Base-by-base conservation (phyloP, 2,113 vertebrate species). In the Datnioides undecimradiatus region DNA sequence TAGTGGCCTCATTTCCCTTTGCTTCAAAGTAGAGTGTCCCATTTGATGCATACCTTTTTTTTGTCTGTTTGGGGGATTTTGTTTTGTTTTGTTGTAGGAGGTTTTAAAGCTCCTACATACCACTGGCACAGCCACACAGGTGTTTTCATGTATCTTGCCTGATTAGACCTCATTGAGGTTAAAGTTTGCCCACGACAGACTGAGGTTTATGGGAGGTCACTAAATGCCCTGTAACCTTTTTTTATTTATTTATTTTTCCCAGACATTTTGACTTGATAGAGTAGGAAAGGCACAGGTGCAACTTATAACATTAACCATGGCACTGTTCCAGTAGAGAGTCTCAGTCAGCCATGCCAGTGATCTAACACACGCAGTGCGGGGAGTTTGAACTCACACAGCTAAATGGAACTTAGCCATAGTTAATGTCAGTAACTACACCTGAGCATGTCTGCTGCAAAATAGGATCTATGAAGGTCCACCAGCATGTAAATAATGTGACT, bases 91-190 rank as follows among this genome's bases (percentile, higher is more conserved):
- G 27, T 75, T 59, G 17, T 19, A 8, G 41, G 38, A 21, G 34
- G 6, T 31, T 59, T 64, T 71, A 34, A 34, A 68, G 38, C 33
- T 43, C 16, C 43, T 25, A 7, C 34, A 8, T 14, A 11, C 23
- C 21, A 6, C 25, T 72, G 45, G 11, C 23, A 36, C 21, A 29
- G 16, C 25, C 36, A 68, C 78, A 43, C 48, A 65, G 23, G 57
- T 66, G 5, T 16, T 81, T 75, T 60, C 21, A 59, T 74, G 66
- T 62, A 33, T 43, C 72, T 76, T 66, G 40, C 25, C 72, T 57
- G 27, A 75, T 76, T 45, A 38, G 25, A 38, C 16, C 2, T 66
- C 29, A 36, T 33, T 81, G 40, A 34, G 45, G 65, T 54, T 54
- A 46, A 70, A 71, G 59, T 41, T 46, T 52, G 34, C 40, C 27